A percentile compares a stretch with the other conserved stretches of the same genome.
phyloP scores from a whole-genome alignment of 1,140 invertebrate genomes.

The Tetragonula clypearis region DNA sequence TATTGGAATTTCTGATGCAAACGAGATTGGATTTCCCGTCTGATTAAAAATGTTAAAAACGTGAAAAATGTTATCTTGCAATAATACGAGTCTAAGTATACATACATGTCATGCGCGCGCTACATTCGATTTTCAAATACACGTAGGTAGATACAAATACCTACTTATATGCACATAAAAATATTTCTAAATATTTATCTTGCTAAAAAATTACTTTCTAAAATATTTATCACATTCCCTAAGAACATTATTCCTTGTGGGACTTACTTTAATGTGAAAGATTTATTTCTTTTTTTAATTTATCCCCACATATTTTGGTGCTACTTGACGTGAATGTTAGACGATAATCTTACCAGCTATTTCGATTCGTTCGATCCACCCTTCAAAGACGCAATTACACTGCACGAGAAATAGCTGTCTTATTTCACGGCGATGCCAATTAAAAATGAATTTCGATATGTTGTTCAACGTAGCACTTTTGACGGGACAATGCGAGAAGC shows the following conservation, averaged over 20 bases:
- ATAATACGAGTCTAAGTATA: not conserved
- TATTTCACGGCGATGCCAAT: not conserved
- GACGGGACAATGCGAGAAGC: not conserved
- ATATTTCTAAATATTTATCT: not conserved
- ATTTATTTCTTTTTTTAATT: not conserved
- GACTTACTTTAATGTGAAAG: not conserved
- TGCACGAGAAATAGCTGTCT: not conserved
- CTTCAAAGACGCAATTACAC: not conserved
- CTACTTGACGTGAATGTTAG: not conserved
- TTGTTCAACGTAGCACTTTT: not conserved
- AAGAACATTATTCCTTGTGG: not conserved
- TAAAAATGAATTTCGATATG: not conserved
- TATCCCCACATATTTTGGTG: not conserved
- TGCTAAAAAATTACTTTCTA: not conserved
- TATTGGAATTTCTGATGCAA: not conserved
- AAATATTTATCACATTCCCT: not conserved
- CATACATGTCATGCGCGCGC: not conserved
- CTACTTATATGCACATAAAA: too few species aligned
- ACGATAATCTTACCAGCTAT: not conserved
- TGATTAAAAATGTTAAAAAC: not conserved
- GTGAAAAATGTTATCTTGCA: not conserved
- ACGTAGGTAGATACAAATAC: too few species aligned
- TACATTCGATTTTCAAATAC: too few species aligned
- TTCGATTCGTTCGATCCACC: not conserved
- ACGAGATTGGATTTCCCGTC: not conserved